Base-by-base conservation (phyloP, 2,888 invertebrate genomes). In the Phengaris alcon region DNA sequence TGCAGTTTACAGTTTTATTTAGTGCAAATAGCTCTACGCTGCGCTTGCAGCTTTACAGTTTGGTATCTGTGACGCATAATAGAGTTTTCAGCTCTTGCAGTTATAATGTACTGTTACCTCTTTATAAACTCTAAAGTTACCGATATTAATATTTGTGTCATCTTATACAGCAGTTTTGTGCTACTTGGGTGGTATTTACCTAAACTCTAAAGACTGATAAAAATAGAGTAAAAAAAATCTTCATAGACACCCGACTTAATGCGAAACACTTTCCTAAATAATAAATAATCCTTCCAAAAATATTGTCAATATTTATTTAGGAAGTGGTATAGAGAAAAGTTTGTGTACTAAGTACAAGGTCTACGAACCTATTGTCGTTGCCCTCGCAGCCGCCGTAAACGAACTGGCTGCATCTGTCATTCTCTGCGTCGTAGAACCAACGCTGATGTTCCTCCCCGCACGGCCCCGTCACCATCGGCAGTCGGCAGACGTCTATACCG, bases 301-400 rank as follows among this genome's bases (percentile, higher is more conserved):
- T 35, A 35, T 35, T 35, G 3, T 35, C 35, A 35, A 35, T 35
- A 35, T 35, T 35, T 35, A 35, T 35, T 35, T 35, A 35, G 35
- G n/a, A 7, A 57, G 15, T 7, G 15, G 57, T 57, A 8, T 3
- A 15, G 57, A 7, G 22, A n/a, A 57, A 57, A 54, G n/a, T 55
- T 13, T 1, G n/a, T 13, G 7, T 55, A n/a, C n/a, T n/a, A 55
- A 55, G 3, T n/a, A 55, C 13, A 55, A 15, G 3, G 35, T 35
- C 48, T 22, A 68, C 10, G 54, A 78, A 98, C 88, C 97, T 95
- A 84, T 99, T 99, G 22, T 95, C 95, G 86, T 99, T 99, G 77
- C 98, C 99, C 74, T 95, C 95, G 85, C 99, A 99, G 48, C 99
- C 99, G 70, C 97, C 96, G 86, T 96, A 98, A 64, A 95, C 95